Evolutionary conservation across 2,888 invertebrate species (phyloP), one percentile per base, ranked within the genome.

Genomic region (Nomada ruficornis): DNA sequence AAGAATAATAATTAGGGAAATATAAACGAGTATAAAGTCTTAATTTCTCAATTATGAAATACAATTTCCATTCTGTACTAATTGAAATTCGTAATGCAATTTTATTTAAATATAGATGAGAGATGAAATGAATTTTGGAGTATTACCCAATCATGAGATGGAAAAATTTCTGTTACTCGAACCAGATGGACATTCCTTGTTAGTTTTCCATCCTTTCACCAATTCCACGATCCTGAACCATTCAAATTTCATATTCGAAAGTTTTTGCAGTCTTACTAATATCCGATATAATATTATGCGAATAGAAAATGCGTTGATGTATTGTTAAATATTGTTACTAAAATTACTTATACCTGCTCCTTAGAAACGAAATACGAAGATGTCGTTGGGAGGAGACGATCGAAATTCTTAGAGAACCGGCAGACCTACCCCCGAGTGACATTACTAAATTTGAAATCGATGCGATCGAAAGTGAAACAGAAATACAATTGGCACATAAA

Each of bases 51-150:
- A n/a, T 13, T 26, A 63, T 70, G 11, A 13, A 50, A 42, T 20
- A 50, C 23, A 18, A 15, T 29, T 23, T 20, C 47, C 4, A 7
- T 59, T 36, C 29, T 18, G 7, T 9, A 2, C 59, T 26, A 54
- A 10, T 26, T 42, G 62, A n/a, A 62, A 68, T 68, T 26, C 13
- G 29, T 23, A 29, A 54, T 23, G 7, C 15, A 7, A 52, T 23
- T 0, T 65, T 68, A 42, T 79, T 64, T 2, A 18, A 69, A 74
- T 65, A 5, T 54, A 86, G 86, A 76, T 81, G 69, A 75, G 67
- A 57, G 57, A 57, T 57, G 80, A 57, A 36, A 47, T 67, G 29
- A 60, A 82, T 76, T 89, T 89, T 59, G 89, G 89, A 47, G 63
- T 7, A 11, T 23, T 89, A 67, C 72, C 81, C 20, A 54, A 70